Conservation (phyloP, 2,113 vertebrate genomes). For the Pomatorhinus ruficollis region DNA sequence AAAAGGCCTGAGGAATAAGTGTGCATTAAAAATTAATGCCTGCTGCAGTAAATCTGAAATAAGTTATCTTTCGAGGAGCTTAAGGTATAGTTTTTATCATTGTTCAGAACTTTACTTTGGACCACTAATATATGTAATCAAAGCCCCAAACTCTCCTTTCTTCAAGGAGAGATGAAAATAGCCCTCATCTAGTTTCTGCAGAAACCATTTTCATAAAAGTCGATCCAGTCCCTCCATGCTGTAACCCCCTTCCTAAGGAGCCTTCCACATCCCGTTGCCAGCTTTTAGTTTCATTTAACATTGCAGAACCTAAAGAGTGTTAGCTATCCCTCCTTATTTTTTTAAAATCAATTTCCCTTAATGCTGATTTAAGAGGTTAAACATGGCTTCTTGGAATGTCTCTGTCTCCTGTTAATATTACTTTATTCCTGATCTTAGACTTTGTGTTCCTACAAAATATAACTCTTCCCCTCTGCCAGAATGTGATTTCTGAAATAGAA, state of each 20-base stretch:
- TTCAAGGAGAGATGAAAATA: not conserved
- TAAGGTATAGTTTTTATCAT: not conserved
- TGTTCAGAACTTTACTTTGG: not conserved
- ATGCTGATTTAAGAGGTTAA: constrained; percentile 6
- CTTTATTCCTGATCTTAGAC: not conserved
- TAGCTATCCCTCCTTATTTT: not conserved
- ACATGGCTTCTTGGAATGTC: not conserved
- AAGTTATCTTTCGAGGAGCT: not conserved
- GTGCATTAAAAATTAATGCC: not conserved
- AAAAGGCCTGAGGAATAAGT: not conserved
- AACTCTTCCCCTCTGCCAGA: not conserved
- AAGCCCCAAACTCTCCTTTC: not conserved
- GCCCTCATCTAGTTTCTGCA: not conserved
- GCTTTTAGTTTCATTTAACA: not conserved
- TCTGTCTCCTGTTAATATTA: not conserved
- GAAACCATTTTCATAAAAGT: not conserved
- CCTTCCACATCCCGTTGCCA: not conserved
- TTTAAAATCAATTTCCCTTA: not conserved
- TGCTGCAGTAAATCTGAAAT: not conserved
- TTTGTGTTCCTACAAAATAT: not conserved
- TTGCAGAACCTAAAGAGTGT: not conserved
- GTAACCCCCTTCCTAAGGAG: not conserved
- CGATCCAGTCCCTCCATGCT: not conserved
- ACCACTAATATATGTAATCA: not conserved
- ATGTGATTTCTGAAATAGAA: not conserved